These are phyloP conservation scores for Aphaenogaster ashmeadi DNA, from an alignment of 1,140 invertebrate genomes.

Conservation along the genomic window DNA sequence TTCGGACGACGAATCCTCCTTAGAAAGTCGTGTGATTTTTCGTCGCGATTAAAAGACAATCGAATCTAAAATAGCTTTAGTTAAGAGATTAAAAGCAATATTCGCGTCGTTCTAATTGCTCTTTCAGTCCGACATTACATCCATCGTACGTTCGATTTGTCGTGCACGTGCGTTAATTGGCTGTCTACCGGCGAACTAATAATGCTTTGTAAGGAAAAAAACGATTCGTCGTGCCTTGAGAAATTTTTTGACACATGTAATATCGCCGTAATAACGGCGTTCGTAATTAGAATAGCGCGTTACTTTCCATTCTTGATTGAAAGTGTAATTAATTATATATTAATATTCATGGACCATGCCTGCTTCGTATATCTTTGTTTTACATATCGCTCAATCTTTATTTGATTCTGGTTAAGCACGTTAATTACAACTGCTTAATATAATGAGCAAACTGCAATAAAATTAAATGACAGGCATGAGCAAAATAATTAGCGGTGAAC, in stretches of 20 bases:
- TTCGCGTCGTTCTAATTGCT: constrained; percentile 1
- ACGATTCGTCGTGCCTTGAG: constrained; percentile 17
- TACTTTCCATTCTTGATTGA: constrained; percentile 47
- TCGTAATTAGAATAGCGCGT: constrained; percentile 27
- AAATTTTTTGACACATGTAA: constrained; percentile 26
- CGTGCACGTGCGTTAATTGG: constrained; percentile 25
- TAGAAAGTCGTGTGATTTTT: not conserved
- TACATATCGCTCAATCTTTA: constrained; percentile 48
- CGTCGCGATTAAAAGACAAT: not conserved
- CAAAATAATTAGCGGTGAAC: constrained; percentile 49
- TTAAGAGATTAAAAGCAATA: not conserved
- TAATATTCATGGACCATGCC: constrained; percentile 41
- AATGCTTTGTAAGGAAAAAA: not conserved
- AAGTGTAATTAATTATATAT: constrained; percentile 52
- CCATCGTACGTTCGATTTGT: constrained; percentile 12
- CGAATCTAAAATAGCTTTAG: not conserved
- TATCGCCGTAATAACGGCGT: not conserved
- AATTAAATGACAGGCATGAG: constrained; percentile 48
- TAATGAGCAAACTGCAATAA: constrained; percentile 44
- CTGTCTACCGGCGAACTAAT: not conserved
- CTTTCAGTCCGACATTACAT: constrained; percentile 1
- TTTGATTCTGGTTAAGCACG: constrained; percentile 50
- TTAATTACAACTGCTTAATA: constrained; percentile 53
- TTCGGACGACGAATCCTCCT: not conserved
- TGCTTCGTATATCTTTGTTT: constrained; percentile 48